These are phyloP conservation scores for Urophycis tenuis DNA, from an alignment of 2,797 vertebrate genomes.

Conservation along the genomic window DNA sequence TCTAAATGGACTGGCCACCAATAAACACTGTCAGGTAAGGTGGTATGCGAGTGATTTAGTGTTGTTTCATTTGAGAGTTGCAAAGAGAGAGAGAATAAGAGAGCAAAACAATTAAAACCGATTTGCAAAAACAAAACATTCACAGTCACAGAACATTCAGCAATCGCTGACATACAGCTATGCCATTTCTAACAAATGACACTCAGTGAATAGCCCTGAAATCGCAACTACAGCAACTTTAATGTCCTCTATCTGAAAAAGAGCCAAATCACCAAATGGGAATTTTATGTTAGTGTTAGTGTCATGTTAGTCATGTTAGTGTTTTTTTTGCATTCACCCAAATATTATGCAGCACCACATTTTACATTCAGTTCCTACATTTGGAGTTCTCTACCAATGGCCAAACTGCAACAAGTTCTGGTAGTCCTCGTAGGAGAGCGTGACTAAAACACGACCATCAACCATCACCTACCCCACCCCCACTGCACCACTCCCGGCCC, in stretches of 20 bases:
- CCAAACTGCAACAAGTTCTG: neutral
- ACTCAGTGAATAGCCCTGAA: too few relatives aligned
- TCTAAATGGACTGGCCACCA: constrained; percentile 86
- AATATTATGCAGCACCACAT: neutral
- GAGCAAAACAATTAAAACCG: neutral
- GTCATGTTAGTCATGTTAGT: neutral
- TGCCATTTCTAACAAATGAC: too few relatives aligned
- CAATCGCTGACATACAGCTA: too few relatives aligned
- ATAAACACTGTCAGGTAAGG: constrained; percentile 83
- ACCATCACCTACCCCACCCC: neutral
- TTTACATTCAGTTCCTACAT: neutral
- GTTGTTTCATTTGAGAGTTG: too few relatives aligned
- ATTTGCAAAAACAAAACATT: too few relatives aligned
- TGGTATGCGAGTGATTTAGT: neutral
- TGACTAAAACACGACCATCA: too few relatives aligned
- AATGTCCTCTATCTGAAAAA: too few relatives aligned
- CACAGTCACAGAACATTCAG: too few relatives aligned
- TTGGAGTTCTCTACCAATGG: neutral
- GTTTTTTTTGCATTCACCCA: neutral
- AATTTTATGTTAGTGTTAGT: neutral
- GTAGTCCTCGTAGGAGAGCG: neutral
- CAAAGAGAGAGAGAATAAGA: neutral
- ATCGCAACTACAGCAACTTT: too few relatives aligned
- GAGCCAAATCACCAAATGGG: neutral
- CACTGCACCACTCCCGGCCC: too few relatives aligned